Base-by-base conservation (phyloP, 2,888 invertebrate genomes). In the Philonicus albiceps region DNA sequence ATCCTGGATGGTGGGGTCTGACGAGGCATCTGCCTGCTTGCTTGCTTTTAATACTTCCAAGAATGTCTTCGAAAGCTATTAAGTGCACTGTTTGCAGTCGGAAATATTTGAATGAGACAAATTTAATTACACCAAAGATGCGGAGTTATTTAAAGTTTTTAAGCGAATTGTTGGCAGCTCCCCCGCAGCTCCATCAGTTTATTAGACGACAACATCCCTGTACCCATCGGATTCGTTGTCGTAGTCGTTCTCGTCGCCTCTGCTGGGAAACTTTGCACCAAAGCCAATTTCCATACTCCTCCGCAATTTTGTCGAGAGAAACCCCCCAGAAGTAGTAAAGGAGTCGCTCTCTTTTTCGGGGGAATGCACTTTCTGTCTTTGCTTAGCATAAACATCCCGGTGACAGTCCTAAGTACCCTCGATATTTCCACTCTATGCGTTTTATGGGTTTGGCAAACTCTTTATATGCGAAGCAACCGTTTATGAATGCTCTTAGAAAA, bases 61-160 rank as follows among this genome's bases (percentile, higher is more conserved):
- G 78, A 78, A 78, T 78, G 78, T 78, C 78, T 49, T 78, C 78
- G 78, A 31, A 49, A 78, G 49, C 78, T 78, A 78, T 78, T 78
- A 78, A 78, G 49, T 49, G 49, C 78, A 78, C 49, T 78, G 78
- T 78, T 78, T 78, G 78, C 78, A 78, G 78, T 43, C 30, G 78
- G 30, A 78, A 78, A 78, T 78, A 78, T 78, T 78, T 49, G 78
- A 78, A 78, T 43, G 49, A 78, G 49, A 78, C 78, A 78, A 78
- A 78, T 78, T 78, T 78, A 27, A 78, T 43, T 49, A 78, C 78
- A 49, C 49, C 49, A 49, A 78, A 31, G 49, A 78, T 78, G 78
- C 49, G 27, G 78, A 78, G 43, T 78, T 78, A 78, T 78, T 78
- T 78, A 78, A 78, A 78, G 78, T 40, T 76, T 76, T 76, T 40